Evolutionary conservation across 1,140 invertebrate species (phyloP).

Genomic region (Caerostris extrusa): DNA sequence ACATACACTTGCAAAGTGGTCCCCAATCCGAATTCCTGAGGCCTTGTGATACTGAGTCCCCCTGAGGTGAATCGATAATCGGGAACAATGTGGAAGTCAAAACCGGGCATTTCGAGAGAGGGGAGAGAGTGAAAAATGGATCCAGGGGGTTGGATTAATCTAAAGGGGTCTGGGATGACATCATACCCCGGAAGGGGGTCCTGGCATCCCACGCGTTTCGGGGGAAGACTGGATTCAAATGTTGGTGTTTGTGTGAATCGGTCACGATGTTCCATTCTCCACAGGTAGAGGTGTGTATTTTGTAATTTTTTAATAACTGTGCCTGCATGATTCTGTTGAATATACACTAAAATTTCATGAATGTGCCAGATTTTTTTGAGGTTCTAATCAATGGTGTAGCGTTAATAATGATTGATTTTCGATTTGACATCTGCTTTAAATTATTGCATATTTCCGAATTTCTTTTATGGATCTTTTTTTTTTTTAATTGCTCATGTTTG

Average conservation of each 20-base stretch:
- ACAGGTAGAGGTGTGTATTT: conserved; percentile 39
- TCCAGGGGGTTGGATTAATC: conserved; percentile 33
- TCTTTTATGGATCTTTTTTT: too few species aligned
- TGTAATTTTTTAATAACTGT: not conserved
- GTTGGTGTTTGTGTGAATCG: not conserved
- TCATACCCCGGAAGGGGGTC: conserved; percentile 36
- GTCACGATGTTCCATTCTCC: conserved; percentile 37
- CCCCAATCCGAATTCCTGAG: not conserved
- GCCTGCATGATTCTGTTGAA: not conserved
- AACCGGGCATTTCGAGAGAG: conserved; percentile 1
- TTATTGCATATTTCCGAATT: too few species aligned
- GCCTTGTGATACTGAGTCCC: not conserved
- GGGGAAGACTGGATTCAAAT: conserved; percentile 16
- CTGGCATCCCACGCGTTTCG: not conserved
- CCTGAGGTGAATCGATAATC: not conserved
- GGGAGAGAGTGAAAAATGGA: conserved; percentile 75
- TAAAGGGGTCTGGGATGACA: conserved; percentile 54
- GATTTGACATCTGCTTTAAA: too few species aligned
- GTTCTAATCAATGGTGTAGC: too few species aligned
- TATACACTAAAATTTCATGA: too few species aligned
- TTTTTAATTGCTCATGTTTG: too few species aligned
- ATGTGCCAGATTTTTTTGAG: too few species aligned
- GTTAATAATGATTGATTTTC: too few species aligned
- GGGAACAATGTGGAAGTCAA: not conserved
- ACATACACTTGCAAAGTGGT: not conserved